Conservation (phyloP, 23 tunicate species). For the Halocynthia roretzi region DNA sequence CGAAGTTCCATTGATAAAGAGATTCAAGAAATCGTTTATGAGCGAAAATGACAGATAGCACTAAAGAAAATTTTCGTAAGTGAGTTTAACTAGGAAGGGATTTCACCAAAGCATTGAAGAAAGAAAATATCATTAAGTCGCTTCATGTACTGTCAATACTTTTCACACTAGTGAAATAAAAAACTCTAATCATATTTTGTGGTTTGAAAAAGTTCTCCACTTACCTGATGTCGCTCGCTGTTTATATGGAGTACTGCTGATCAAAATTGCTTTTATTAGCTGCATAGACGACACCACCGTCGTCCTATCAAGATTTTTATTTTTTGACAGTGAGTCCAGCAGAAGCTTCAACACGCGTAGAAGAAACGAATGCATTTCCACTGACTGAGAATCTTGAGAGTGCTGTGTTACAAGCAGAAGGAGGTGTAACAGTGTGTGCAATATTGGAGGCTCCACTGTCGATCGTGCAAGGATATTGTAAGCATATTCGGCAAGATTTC, state of each 20-base stretch:
- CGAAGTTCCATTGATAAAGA: background rate
- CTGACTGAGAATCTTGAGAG: background rate
- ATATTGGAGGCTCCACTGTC: background rate
- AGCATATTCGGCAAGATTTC: constrained; percentile 3
- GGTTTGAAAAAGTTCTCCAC: background rate
- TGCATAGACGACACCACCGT: background rate
- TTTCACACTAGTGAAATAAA: too few species aligned
- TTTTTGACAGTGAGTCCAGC: background rate
- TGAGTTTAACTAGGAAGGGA: background rate
- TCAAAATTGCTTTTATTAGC: background rate
- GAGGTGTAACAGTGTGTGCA: background rate
- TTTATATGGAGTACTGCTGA: constrained; percentile 1
- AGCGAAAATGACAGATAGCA: background rate
- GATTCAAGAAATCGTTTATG: background rate
- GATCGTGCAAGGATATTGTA: background rate
- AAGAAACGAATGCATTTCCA: background rate
- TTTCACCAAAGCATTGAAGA: background rate
- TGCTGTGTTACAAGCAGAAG: background rate
- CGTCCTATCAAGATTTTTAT: background rate
- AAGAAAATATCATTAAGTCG: background rate
- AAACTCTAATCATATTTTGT: too few species aligned
- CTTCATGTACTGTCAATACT: too few species aligned
- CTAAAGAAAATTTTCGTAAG: background rate
- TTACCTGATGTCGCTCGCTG: background rate
- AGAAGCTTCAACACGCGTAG: constrained; percentile 1